Evolutionary conservation across 2,113 vertebrate species (phyloP), one percentile per base, ranked within the genome.

Genomic region (Chionomys nivalis): DNA sequence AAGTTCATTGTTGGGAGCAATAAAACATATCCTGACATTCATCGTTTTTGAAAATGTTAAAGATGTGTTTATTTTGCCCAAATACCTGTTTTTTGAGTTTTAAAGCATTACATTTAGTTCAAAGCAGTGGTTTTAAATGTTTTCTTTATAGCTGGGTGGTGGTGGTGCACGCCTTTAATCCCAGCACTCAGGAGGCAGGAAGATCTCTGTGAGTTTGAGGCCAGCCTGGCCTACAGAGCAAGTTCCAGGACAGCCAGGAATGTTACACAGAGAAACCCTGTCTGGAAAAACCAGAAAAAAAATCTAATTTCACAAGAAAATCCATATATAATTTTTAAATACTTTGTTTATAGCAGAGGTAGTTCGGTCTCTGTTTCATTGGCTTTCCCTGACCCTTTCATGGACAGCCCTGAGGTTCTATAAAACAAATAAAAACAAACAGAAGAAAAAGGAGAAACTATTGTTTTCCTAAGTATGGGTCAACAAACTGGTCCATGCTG

Each of bases 1-100:
- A 88, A 86, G 79, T 73, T 31, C 78, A 93, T 90, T 96, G 75
- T 70, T 90, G 17, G 55, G 63, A 79, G 79, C 7, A 1, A 88
- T 39, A 95, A 96, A 97, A 83, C 47, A 61, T 49, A 39, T 75
- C 10, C 13, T 49, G 58, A 96, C 31, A 81, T 49, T 93, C 7
- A 85, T 81, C n/a, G 90, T 89, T 97, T 96, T 94, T 87, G 87
- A 68, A 90, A 94, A 85, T 92, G 14, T 88, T 75, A 95, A 79
- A 90, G 28, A 83, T 91, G 61, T 82, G 2, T 90, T 93, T 96
- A 66, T 92, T 95, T 94, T 90, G 31, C 55, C 24, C 47, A 17
- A 75, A 79, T 36, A 65, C 63, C 63, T 83, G 78, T 66, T 94
- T 31, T 31, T 96, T 95, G 31, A 94, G 70, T 88, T 96, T 90